Conservation (phyloP, 2,797 vertebrate genomes). For the Platyrinchus mystaceus region DNA sequence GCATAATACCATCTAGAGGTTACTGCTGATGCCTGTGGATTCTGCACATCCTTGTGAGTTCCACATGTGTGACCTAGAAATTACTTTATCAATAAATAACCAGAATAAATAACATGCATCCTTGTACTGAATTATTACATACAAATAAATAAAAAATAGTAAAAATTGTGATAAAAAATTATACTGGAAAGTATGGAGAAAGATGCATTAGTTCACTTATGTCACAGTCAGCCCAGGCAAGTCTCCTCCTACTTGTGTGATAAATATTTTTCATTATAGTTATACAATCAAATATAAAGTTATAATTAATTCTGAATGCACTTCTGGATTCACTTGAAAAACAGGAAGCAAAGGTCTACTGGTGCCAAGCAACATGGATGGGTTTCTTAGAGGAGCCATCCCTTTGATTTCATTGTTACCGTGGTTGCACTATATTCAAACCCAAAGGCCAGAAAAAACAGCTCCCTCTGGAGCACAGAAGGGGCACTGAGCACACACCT, state of each 20-base stretch:
- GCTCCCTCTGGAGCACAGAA: neutral
- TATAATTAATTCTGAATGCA: neutral
- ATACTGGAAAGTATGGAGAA: neutral
- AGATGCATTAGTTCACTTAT: neutral
- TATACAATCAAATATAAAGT: neutral
- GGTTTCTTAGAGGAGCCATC: neutral
- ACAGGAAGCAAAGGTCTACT: neutral
- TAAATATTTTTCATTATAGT: neutral
- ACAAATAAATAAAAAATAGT: neutral
- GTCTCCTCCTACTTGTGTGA: neutral
- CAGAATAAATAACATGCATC: neutral
- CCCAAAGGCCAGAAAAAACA: neutral
- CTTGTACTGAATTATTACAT: neutral
- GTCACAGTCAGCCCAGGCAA: neutral
- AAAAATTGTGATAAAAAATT: neutral
- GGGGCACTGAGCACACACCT: neutral
- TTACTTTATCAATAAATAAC: neutral
- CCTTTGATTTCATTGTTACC: neutral
- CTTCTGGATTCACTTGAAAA: neutral
- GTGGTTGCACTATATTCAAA: neutral
- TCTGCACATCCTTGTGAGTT: neutral
- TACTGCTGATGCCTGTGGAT: neutral
- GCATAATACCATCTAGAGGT: neutral
- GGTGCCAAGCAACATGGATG: neutral
- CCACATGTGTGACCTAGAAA: neutral